These are phyloP conservation scores for Nannobrachium achirus DNA, from an alignment of 2,113 vertebrate genomes.

Conservation along the genomic window DNA sequence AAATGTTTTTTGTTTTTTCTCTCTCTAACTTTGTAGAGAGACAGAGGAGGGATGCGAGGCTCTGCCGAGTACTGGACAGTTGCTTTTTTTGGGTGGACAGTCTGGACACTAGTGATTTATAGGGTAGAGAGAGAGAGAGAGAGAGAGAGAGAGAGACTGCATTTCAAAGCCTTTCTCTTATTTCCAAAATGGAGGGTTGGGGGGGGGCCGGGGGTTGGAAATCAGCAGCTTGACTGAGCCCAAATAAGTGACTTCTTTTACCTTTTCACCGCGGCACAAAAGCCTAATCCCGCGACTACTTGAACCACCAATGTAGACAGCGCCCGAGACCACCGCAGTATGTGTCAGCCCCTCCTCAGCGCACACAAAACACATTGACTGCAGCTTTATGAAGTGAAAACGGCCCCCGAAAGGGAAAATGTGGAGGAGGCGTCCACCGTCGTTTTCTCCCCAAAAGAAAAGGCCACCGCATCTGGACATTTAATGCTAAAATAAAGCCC, in stretches of 20 bases:
- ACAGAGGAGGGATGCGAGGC: conserved; percentile 14
- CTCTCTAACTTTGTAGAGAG: conserved; percentile 6
- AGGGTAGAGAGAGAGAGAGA: conserved; percentile 66
- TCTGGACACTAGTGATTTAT: conserved; percentile 88
- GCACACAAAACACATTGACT: conserved; percentile 94
- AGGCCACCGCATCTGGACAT: conserved; percentile 88
- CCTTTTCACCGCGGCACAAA: conserved; percentile 95
- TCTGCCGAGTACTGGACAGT: conserved; percentile 48
- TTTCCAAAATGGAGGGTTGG: conserved; percentile 79
- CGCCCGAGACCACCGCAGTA: conserved; percentile 91
- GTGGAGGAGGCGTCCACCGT: conserved; percentile 89
- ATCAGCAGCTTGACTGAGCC: conserved; percentile 96
- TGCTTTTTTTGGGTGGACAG: conserved; percentile 77
- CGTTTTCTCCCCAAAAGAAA: conserved; percentile 85
- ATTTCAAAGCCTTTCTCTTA: conserved; percentile 88
- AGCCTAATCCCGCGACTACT: conserved; percentile 94
- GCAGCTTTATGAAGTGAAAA: conserved; percentile 98
- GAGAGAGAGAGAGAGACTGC: conserved; percentile 74
- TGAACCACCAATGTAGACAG: conserved; percentile 93
- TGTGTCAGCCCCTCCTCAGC: conserved; percentile 87
- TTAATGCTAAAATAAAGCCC: conserved; percentile 88
- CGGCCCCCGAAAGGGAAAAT: conserved; percentile 86
- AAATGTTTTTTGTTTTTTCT: conserved; percentile 58
- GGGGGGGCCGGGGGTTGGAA: conserved; percentile 81
- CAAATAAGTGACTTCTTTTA: conserved; percentile 99